A percentile compares a stretch with the other conserved stretches of the same genome.
Evolutionary conservation across 2,888 invertebrate species (phyloP).

Genomic region (Melinaea menophilus): DNA sequence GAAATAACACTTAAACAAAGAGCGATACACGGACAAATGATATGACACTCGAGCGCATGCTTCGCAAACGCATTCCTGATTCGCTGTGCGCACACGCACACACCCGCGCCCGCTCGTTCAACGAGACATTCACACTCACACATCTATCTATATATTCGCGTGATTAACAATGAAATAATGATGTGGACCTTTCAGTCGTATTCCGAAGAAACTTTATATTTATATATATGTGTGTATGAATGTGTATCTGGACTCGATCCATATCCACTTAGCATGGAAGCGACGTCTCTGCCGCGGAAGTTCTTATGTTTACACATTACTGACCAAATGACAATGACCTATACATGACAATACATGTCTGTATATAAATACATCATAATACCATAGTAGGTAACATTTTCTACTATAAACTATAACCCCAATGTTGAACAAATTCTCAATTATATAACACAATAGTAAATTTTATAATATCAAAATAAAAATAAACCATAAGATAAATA

Average conservation of each 20-base stretch:
- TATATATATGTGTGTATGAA: not conserved
- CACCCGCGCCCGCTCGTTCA: slow-evolving; percentile 24
- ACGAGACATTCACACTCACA: slow-evolving; percentile 7
- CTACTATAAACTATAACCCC: not conserved
- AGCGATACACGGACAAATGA: slow-evolving; percentile 48
- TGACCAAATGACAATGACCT: slow-evolving; percentile 28
- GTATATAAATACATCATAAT: slow-evolving; percentile 4
- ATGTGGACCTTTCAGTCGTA: slow-evolving; percentile 26
- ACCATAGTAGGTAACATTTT: not conserved
- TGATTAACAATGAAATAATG: slow-evolving; percentile 27
- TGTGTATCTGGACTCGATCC: slow-evolving; percentile 9
- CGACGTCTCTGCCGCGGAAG: slow-evolving; percentile 23
- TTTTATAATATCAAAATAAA: slow-evolving; percentile 9
- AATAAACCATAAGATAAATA: slow-evolving; percentile 11
- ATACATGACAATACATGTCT: slow-evolving; percentile 12
- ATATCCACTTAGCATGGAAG: slow-evolving; percentile 27
- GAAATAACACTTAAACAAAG: slow-evolving; percentile 57
- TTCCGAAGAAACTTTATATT: slow-evolving; percentile 17
- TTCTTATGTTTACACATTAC: slow-evolving; percentile 26
- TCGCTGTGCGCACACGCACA: slow-evolving; percentile 46
- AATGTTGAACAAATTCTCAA: not conserved
- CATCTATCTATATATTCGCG: slow-evolving; percentile 25
- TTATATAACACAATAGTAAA: not conserved
- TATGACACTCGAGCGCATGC: slow-evolving; percentile 45
- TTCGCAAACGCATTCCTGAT: slow-evolving; percentile 67